phyloP scores from a whole-genome alignment of 2,797 vertebrate species.

The Pelodytes ibericus region DNA sequence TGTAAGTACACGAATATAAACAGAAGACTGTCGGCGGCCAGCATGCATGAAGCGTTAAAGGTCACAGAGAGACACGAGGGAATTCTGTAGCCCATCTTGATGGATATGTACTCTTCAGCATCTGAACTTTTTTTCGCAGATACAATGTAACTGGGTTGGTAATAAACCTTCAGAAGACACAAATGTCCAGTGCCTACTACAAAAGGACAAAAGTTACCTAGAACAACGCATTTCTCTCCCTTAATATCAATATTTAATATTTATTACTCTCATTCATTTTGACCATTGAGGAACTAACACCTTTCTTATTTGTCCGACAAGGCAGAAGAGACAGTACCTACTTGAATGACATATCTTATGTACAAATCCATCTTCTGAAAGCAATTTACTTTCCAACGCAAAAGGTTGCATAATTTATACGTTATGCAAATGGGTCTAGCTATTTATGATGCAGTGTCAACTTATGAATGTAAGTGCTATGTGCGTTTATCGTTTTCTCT shows the following conservation, averaged over 20 bases:
- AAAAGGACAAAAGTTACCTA: constrained; percentile 23
- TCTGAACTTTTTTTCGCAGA: neutral
- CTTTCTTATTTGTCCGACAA: neutral
- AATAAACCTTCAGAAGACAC: constrained; percentile 26
- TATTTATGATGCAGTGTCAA: constrained; percentile 15
- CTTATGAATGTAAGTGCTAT: constrained; percentile 29
- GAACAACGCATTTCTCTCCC: constrained; percentile 10
- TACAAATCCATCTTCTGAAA: neutral
- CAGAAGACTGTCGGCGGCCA: constrained; percentile 70
- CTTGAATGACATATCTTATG: constrained; percentile 5
- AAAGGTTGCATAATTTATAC: neutral
- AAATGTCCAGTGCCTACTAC: constrained; percentile 39
- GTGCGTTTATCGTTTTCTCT: constrained; percentile 14
- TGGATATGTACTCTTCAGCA: constrained; percentile 23
- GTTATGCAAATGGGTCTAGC: constrained; percentile 1
- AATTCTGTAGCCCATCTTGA: constrained; percentile 63
- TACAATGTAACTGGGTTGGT: neutral
- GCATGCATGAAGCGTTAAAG: constrained; percentile 76
- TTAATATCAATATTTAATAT: constrained; percentile 14
- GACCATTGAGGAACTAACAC: neutral
- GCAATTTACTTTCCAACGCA: neutral
- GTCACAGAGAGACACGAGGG: constrained; percentile 71
- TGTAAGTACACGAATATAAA: constrained; percentile 76
- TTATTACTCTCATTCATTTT: constrained; percentile 21
- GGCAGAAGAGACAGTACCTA: neutral